These are phyloP conservation scores for Rhynchophorus ferrugineus DNA, from an alignment of 1,140 invertebrate species.

Conservation along the genomic window DNA sequence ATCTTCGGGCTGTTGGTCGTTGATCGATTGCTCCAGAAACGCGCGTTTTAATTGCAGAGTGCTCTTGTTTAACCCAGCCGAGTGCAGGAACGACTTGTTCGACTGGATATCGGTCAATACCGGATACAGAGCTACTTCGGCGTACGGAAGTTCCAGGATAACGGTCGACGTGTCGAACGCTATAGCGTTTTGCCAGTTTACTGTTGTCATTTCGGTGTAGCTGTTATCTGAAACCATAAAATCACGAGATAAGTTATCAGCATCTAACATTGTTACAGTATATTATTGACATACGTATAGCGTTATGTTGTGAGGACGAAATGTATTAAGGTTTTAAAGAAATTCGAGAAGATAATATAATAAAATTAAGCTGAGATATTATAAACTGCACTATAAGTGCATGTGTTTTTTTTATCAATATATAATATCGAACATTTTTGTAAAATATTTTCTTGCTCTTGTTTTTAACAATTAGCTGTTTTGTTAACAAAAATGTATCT, in stretches of 20 bases:
- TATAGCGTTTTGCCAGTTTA: constrained; percentile 22
- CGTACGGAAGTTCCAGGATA: constrained; percentile 14
- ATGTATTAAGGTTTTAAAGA: too few species aligned
- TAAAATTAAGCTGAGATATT: too few species aligned
- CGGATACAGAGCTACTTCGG: constrained; percentile 6
- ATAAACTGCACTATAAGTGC: too few species aligned
- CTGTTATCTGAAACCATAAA: background rate
- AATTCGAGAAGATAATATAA: too few species aligned
- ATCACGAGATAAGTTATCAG: background rate
- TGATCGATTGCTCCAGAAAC: constrained; percentile 23
- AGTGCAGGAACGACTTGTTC: constrained; percentile 27
- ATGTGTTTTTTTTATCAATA: too few species aligned
- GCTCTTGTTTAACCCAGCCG: constrained; percentile 21
- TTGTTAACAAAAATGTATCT: too few species aligned
- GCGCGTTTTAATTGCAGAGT: constrained; percentile 26
- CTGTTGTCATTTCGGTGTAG: constrained; percentile 24
- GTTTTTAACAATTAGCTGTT: too few species aligned
- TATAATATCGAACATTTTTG: too few species aligned
- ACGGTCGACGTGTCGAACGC: constrained; percentile 16
- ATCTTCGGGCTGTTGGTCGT: constrained; percentile 20
- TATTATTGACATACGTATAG: too few species aligned
- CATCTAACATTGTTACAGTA: too few species aligned
- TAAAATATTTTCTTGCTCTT: too few species aligned
- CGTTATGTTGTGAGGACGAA: too few species aligned
- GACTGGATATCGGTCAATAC: constrained; percentile 8